Evolutionary conservation across 2,797 vertebrate genomes (phyloP).

Genomic region (Melanogrammus aeglefinus): DNA sequence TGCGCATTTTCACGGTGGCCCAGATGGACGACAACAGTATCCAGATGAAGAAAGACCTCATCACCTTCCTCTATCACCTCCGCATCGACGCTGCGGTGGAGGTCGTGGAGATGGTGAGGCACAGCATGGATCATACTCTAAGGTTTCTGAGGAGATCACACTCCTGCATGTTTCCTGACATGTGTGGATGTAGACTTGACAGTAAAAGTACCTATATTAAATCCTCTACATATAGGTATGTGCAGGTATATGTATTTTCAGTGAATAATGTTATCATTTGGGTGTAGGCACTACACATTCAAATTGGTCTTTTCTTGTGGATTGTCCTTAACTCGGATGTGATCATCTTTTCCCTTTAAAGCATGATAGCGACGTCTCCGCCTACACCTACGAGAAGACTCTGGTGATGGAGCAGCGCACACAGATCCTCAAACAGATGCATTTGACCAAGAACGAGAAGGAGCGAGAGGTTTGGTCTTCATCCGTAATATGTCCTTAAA

Average conservation of each 20-base stretch:
- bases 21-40: conserved; percentile 99
- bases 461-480: conserved; percentile 88
- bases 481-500: background rate
- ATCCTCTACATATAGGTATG: background rate
- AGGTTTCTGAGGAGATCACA: background rate
- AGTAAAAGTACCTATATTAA: background rate
- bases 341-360: conserved; percentile 46
- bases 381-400: conserved; percentile 97
- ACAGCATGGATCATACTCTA: conserved; percentile 2
- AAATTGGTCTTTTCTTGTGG: background rate
- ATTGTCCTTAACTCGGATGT: background rate
- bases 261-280: background rate
- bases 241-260: background rate
- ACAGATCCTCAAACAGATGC: conserved; percentile 98
- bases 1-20: conserved; percentile 98
- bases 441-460: conserved; percentile 94
- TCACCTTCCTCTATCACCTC: conserved; percentile 94
- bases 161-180: background rate
- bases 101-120: conserved; percentile 96
- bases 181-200: background rate
- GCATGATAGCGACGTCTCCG: conserved; percentile 93
- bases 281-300: background rate
- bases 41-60: conserved; percentile 98
- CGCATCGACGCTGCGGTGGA: conserved; percentile 92
- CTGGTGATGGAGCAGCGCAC: conserved; percentile 95